phyloP scores from a whole-genome alignment of 2,113 vertebrate species.

The Trichechus manatus region DNA sequence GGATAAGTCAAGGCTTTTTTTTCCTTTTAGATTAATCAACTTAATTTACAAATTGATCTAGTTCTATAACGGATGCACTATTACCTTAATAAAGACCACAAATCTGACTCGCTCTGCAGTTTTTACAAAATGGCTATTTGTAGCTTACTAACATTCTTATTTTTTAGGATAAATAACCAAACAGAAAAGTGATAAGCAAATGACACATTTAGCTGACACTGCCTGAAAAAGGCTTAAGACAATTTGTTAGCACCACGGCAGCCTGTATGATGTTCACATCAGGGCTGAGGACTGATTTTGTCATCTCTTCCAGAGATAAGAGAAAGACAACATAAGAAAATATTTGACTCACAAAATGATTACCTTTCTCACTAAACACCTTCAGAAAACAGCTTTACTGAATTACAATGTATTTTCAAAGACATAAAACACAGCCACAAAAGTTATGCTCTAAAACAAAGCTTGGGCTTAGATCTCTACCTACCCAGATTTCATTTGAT shows the following conservation, averaged over 20 bases:
- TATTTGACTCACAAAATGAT: neutral
- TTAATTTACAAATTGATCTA: conserved; percentile 80
- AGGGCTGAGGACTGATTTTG: neutral
- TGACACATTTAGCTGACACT: neutral
- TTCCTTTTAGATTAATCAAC: conserved; percentile 67
- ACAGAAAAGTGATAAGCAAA: conserved; percentile 32
- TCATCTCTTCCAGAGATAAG: neutral
- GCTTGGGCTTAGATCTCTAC: neutral
- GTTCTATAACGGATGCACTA: conserved; percentile 74
- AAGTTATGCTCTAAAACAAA: conserved; percentile 24
- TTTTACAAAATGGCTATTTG: conserved; percentile 54
- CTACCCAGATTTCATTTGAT: neutral
- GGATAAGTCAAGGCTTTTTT: conserved; percentile 66
- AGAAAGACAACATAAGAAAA: neutral
- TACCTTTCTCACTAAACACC: conserved; percentile 17
- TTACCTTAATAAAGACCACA: conserved; percentile 75
- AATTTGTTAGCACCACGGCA: neutral
- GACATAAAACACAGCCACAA: conserved; percentile 33
- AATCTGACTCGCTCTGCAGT: conserved; percentile 62
- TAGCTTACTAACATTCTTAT: conserved; percentile 61
- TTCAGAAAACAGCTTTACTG: conserved; percentile 53
- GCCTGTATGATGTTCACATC: neutral
- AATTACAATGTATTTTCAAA: conserved; percentile 51
- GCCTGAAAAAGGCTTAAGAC: neutral
- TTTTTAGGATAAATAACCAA: conserved; percentile 67